Base-by-base conservation (phyloP, 2,113 vertebrate species). In the Grammomys dolichurus region DNA sequence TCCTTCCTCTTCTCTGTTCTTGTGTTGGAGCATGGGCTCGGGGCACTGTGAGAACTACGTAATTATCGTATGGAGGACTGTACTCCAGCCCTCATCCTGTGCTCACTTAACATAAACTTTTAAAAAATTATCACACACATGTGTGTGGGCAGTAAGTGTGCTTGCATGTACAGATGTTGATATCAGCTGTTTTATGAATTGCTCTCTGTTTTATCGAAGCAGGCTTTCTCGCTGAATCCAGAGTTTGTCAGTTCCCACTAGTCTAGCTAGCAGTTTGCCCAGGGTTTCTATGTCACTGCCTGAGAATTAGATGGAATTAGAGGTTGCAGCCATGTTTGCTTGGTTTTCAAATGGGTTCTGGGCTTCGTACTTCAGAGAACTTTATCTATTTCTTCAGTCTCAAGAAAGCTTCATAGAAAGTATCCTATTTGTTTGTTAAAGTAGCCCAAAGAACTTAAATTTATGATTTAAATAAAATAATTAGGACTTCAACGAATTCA, bases 381-480 rank as follows among this genome's bases (percentile, higher is more conserved):
- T 7, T 43, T 40, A 9, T 17, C 43, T 19, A 36, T 19, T 67
- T 69, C 28, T 36, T 67, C 28, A 22, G 20, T 86, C 43, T 22
- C 13, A 0, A 69, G 20, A 86, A 67, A 22, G 16, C 28, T n/a
- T 88, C 89, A 5, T 63, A 31, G 2, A 88, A 91, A 91, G 58
- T 40, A 8, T 48, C 31, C 26, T 72, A 56, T 31, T 70, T 63
- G 5, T 90, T 56, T 87, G 2, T 56, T 3, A 58, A 12, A 33
- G 43, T 69, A 90, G 72, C 12, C 5, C 54, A 91, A 54, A 75
- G 10, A 76, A 7, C 8, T 73, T 67, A 91, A 95, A 95, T 54
- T 43, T 67, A 16, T 72, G 19, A 75, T 69, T 93, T 72, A 91
- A 70, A n/a, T 90, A 88, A 84, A 92, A 87, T 80, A 76, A 90